A percentile compares a stretch with the other conserved stretches of the same genome.
These are phyloP conservation scores for Boulengeromyrus knoepffleri DNA, from an alignment of 2,113 vertebrate genomes.

Conservation along the genomic window DNA sequence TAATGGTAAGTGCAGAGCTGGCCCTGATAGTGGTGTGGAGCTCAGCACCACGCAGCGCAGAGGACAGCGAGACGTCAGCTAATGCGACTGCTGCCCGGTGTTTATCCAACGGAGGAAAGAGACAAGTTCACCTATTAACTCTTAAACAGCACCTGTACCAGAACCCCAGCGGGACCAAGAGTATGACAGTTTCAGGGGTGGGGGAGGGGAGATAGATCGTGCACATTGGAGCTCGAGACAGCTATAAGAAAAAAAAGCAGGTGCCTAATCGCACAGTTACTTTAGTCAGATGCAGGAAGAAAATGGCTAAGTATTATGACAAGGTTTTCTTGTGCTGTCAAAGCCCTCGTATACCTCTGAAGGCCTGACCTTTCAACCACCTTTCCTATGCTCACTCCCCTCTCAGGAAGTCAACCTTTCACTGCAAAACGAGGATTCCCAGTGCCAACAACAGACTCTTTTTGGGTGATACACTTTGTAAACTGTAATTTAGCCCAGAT, in stretches of 20 bases:
- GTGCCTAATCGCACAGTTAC: background rate
- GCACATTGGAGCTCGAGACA: background rate
- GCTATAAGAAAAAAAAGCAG: background rate
- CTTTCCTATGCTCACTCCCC: background rate
- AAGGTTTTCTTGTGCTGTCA: background rate
- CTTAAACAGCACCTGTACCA: background rate
- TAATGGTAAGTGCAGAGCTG: background rate
- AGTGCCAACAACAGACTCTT: background rate
- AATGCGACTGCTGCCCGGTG: background rate
- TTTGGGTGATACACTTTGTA: background rate
- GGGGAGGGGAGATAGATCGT: background rate
- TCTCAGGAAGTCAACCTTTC: background rate
- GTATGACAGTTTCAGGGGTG: background rate
- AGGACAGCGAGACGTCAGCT: background rate
- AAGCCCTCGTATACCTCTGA: background rate
- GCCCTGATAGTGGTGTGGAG: background rate
- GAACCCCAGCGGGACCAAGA: background rate
- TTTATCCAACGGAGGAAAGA: background rate
- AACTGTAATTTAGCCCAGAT: background rate
- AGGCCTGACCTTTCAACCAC: background rate
- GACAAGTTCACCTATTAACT: background rate
- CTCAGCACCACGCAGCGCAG: background rate
- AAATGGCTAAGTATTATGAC: background rate
- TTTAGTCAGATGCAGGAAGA: background rate
- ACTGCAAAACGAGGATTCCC: background rate